Base-by-base conservation (phyloP, 2,113 vertebrate species). In the Pholis gunnellus region DNA sequence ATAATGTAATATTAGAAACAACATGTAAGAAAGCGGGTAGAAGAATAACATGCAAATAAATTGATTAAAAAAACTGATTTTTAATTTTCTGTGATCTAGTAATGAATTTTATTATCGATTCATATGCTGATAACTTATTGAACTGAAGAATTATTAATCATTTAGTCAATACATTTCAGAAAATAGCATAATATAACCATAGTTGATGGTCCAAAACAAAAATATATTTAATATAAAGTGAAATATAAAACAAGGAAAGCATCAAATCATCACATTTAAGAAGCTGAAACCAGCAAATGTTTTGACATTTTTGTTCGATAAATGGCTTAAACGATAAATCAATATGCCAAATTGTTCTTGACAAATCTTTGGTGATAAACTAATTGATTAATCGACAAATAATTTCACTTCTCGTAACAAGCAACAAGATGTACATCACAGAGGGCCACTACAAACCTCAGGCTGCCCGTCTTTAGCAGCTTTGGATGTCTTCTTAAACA, bases 401-500 rank as follows among this genome's bases (percentile, higher is more conserved):
- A 2, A 22, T 27, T 29, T 48, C 40, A 46, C 40, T 27, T 46
- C 6, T 64, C 4, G 36, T 38, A 1, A 38, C 17, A 17, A 75
- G 29, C 18, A 50, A n/a, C 17, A 13, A 34, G 0, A 29, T 13
- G 6, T 5, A 3, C 17, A 36, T 14, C 17, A 34, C 50, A 61
- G 27, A 68, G 3, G 5, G 3, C 0, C 13, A 27, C 7, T 27
- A 76, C 87, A 36, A 52, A 91, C 86, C 84, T 90, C 82, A 11
- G 42, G 56, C 29, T 72, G 68, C 8, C 2, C 50, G 0, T 93
- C 92, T 72, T 83, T 88, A 50, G 67, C 1, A 48, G 66, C 9
- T 85, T 92, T 92, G 34, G 34, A 46, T 5, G 74, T 60, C 77
- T 90, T 91, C 80, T 84, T 87, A 29, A 91, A 89, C 42, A 91